Evolutionary conservation across 2,888 invertebrate genomes (phyloP), one percentile per base, ranked within the genome.

Genomic region (Ferdinandea cuprea): DNA sequence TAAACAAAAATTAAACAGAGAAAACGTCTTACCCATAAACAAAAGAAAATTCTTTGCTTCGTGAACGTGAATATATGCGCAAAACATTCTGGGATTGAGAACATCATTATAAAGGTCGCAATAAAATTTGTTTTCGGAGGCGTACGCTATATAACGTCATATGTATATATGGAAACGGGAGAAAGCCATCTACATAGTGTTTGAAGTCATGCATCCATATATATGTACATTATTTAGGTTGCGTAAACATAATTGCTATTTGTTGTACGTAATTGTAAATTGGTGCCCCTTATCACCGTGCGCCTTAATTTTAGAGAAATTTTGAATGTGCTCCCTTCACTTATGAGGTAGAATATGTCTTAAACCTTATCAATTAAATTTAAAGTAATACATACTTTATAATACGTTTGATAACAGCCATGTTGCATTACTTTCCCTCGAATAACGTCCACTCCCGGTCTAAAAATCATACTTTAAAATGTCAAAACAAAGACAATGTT

Each of bases 321-420:
- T 9, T 17, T 3, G 17, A 9, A 17, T 42, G 8, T 19, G 19
- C 5, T 11, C 5, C 4, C 42, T 8, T n/a, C 17, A 3, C 17
- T 19, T 11, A 37, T 11, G 19, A 5, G n/a, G 4, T 21, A n/a
- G 44, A 40, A 48, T 35, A 17, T 28, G 54, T 59, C 54, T 5
- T 32, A 48, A 79, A 79, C 59, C 73, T 79, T 72, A 52, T 66
- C 65, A 79, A 79, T 79, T 79, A 72, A 66, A 59, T n/a, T 19
- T 15, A 5, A 79, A 66, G 58, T 72, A 50, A 65, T 37, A 65
- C 30, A 46, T 66, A 46, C 66, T 66, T 65, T 11, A 13, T 28
- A 25, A 37, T 9, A 46, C 5, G 2, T 11, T 15, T 8, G 42
- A 59, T 17, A 28, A 11, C 17, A 13, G 1, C 9, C 7, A 5